Conservation (phyloP, 1,140 invertebrate genomes). For the Carposina sasakii region DNA sequence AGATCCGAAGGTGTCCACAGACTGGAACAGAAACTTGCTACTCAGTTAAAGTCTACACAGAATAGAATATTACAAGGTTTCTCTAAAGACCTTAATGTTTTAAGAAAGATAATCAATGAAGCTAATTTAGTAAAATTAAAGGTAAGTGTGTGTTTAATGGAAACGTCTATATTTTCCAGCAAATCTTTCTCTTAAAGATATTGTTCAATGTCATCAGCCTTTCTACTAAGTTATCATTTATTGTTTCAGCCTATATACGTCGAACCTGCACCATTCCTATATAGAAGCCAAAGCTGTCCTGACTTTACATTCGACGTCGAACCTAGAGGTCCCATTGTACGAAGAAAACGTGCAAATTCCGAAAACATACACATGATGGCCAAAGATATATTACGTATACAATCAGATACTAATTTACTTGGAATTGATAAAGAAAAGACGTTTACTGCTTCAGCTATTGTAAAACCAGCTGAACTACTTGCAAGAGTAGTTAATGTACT, state of each 20-base stretch:
- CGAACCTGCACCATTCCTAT: conserved; percentile 47
- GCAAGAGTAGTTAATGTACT: conserved; percentile 83
- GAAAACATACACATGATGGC: conserved; percentile 68
- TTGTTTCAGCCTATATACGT: conserved; percentile 72
- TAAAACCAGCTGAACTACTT: conserved; percentile 81
- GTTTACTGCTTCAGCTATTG: conserved; percentile 76
- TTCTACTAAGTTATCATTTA: conserved; percentile 10
- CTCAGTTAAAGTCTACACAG: conserved; percentile 84
- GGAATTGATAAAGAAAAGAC: conserved; percentile 84
- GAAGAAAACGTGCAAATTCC: conserved; percentile 76
- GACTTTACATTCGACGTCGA: conserved; percentile 73
- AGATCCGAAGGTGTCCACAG: conserved; percentile 82
- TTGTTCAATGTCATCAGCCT: not conserved
- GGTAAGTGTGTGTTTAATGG: conserved; percentile 65
- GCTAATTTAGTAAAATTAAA: conserved; percentile 84
- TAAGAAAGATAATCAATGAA: conserved; percentile 84
- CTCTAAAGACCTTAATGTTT: conserved; percentile 81
- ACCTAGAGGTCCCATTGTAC: conserved; percentile 63
- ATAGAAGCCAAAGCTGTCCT: conserved; percentile 75
- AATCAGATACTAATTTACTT: conserved; percentile 83
- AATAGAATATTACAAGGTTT: conserved; percentile 85
- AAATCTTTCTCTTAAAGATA: not conserved
- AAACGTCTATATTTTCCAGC: conserved; percentile 8
- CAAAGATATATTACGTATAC: conserved; percentile 74
- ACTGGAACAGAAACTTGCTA: conserved; percentile 83